Conservation (phyloP, 2,113 vertebrate species). For the Pseudonaja textilis region DNA sequence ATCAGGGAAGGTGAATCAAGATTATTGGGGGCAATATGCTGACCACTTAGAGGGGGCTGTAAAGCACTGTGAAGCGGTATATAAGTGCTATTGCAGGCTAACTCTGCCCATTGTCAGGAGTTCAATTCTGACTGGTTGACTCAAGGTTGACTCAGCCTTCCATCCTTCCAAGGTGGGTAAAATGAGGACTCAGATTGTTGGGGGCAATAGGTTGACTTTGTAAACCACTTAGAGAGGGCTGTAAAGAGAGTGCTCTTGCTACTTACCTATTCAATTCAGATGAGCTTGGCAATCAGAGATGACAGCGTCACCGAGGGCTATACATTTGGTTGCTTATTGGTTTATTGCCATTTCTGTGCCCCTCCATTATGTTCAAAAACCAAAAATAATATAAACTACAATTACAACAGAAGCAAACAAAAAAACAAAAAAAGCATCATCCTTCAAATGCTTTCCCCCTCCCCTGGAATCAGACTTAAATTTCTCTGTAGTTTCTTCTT, state of each 20-base stretch:
- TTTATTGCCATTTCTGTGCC: background rate
- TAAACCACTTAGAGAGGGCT: no score
- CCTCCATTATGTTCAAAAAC: background rate
- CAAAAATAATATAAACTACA: background rate
- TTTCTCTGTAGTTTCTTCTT: background rate
- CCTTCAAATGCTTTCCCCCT: background rate
- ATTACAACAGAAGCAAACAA: background rate
- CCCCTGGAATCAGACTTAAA: background rate
- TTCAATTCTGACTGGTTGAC: no score
- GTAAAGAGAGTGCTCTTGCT: no score
- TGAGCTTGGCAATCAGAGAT: background rate
- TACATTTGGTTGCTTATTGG: background rate
- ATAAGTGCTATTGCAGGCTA: no score
- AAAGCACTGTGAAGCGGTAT: no score
- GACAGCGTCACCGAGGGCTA: background rate
- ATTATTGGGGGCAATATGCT: no score
- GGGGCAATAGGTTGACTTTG: no score
- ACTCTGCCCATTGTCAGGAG: no score
- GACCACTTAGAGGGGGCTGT: no score
- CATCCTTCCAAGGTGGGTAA: no score
- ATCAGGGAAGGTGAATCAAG: background rate
- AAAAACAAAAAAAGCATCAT: background rate
- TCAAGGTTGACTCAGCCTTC: no score
- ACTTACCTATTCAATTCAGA: background rate
- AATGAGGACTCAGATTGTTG: no score